Percentiles rank a stretch among this genome's conserved stretches.
Evolutionary conservation across 2,888 invertebrate species (phyloP).

Genomic region (Epinotia bilunana): DNA sequence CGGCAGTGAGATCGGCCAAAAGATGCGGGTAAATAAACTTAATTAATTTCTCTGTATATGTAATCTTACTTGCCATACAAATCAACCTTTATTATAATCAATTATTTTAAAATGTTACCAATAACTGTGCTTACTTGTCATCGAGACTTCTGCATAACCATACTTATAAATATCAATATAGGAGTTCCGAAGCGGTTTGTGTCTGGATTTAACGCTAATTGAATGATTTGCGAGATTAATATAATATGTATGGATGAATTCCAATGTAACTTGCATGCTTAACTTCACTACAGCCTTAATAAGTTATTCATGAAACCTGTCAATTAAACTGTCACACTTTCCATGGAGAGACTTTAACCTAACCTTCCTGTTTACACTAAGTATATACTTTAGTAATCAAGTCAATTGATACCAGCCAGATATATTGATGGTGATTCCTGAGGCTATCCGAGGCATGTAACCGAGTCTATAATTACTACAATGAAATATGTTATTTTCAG

Average conservation of each 20-base stretch:
- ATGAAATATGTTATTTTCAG: slow-evolving; percentile 83
- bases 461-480: not conserved
- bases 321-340: too few relatives aligned
- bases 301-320: too few relatives aligned
- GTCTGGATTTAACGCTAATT: not conserved
- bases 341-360: too few relatives aligned
- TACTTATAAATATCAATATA: slow-evolving; percentile 2
- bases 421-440: not conserved
- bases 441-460: not conserved
- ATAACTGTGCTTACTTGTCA: slow-evolving; percentile 1
- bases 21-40: slow-evolving; percentile 89
- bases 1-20: slow-evolving; percentile 94
- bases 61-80: not conserved
- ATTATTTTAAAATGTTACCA: not conserved
- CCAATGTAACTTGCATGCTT: too few relatives aligned
- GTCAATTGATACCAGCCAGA: too few relatives aligned
- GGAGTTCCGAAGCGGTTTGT: slow-evolving; percentile 3
- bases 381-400: too few relatives aligned
- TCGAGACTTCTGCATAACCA: slow-evolving; percentile 2
- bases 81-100: not conserved
- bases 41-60: not conserved
- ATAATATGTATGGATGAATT: too few relatives aligned
- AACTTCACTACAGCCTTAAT: too few relatives aligned
- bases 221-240: not conserved
- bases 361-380: too few relatives aligned